Evolutionary conservation across 2,888 invertebrate genomes (phyloP).

Genomic region (Patella ulyssiponensis): DNA sequence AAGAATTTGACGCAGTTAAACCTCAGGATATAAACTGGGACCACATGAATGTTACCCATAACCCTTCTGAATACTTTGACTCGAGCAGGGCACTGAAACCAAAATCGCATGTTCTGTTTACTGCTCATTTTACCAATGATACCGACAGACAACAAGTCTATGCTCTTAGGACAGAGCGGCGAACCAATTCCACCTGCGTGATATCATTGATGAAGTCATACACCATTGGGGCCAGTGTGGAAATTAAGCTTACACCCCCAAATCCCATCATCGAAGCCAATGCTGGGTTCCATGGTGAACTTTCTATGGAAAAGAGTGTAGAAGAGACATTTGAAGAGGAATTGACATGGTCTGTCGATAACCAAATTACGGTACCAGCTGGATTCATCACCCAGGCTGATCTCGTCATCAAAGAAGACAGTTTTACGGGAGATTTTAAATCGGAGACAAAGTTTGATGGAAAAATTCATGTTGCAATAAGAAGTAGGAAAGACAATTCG

Average conservation of each 20-base stretch:
- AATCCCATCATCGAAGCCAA: slow-evolving; percentile 71
- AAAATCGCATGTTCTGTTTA: slow-evolving; percentile 64
- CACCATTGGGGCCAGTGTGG: slow-evolving; percentile 58
- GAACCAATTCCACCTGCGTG: slow-evolving; percentile 68
- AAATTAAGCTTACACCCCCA: slow-evolving; percentile 69
- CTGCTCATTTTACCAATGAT: slow-evolving; percentile 69
- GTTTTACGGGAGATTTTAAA: slow-evolving; percentile 67
- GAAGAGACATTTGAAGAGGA: slow-evolving; percentile 69
- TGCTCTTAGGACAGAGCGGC: slow-evolving; percentile 69
- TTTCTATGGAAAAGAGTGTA: slow-evolving; percentile 66
- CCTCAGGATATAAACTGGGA: slow-evolving; percentile 70
- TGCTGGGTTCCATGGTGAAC: slow-evolving; percentile 70
- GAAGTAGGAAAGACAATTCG: slow-evolving; percentile 68
- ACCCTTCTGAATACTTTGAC: slow-evolving; percentile 63
- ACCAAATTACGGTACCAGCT: slow-evolving; percentile 68
- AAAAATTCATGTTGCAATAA: slow-evolving; percentile 66
- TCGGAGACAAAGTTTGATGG: slow-evolving; percentile 68
- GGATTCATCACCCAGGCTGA: slow-evolving; percentile 68
- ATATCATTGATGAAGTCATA: slow-evolving; percentile 62
- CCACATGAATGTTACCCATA: slow-evolving; percentile 65
- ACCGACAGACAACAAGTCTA: slow-evolving; percentile 69
- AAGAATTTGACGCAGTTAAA: slow-evolving; percentile 58
- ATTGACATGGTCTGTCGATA: slow-evolving; percentile 72
- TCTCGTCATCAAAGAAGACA: slow-evolving; percentile 69
- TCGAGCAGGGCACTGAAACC: slow-evolving; percentile 48